Percentiles rank a stretch among this genome's conserved stretches.
Evolutionary conservation across 2,797 vertebrate species (phyloP).

Genomic region (Labroides dimidiatus): DNA sequence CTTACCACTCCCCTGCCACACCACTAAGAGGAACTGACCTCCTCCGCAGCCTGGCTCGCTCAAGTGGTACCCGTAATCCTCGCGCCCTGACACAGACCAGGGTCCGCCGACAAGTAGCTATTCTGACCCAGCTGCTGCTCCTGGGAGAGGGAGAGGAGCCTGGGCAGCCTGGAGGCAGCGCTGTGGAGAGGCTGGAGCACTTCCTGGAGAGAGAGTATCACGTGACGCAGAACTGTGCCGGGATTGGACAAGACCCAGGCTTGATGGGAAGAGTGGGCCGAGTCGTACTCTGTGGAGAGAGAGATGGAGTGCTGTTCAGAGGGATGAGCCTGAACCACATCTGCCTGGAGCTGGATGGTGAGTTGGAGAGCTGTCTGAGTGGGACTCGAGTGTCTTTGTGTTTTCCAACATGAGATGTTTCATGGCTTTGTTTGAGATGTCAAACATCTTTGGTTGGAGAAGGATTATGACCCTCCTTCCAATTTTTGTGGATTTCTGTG

Average conservation of each 20-base stretch:
- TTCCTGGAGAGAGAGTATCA: constrained; percentile 87
- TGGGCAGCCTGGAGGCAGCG: constrained; percentile 68
- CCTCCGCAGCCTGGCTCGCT: constrained; percentile 84
- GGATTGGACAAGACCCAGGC: constrained; percentile 85
- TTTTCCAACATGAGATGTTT: constrained; percentile 7
- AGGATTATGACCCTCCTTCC: not conserved
- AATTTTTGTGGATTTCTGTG: constrained; percentile 16
- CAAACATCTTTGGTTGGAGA: constrained; percentile 5
- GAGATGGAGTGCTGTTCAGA: constrained; percentile 86
- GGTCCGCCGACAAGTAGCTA: constrained; percentile 86
- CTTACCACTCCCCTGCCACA: constrained; percentile 86
- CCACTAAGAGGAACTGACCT: constrained; percentile 86
- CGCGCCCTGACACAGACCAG: constrained; percentile 84
- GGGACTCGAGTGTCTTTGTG: not conserved
- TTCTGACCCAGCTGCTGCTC: constrained; percentile 86
- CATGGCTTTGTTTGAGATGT: not conserved
- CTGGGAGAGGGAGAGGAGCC: constrained; percentile 85
- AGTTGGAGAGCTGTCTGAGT: constrained; percentile 43
- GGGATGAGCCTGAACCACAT: constrained; percentile 89
- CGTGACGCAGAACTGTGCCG: constrained; percentile 84
- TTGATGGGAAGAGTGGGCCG: constrained; percentile 86
- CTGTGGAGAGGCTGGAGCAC: constrained; percentile 82
- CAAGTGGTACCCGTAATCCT: constrained; percentile 85
- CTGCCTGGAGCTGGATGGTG: constrained; percentile 87
- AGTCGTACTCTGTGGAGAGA: constrained; percentile 86